Base-by-base conservation (phyloP, 2,888 invertebrate genomes). In the Macaria notata region DNA sequence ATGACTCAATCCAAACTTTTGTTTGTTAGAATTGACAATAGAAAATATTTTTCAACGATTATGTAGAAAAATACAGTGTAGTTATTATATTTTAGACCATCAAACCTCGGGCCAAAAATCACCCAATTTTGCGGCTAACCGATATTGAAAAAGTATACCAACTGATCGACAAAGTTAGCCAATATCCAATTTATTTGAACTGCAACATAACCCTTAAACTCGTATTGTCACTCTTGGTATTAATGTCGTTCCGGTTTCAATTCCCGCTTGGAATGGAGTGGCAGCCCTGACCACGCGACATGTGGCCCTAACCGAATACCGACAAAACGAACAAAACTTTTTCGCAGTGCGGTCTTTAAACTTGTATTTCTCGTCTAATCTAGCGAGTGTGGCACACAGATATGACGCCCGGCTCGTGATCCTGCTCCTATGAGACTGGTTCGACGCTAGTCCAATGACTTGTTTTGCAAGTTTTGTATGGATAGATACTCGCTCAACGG, bases 331-430 rank as follows among this genome's bases (percentile, higher is more conserved):
- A 73, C 72, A 81, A 83, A 88, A 86, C 73, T 86, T 86, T 87
- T 84, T 85, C 86, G 83, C 86, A 84, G 78, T 87, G 86, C 88
- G 81, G 84, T 83, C 81, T 82, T 82, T 83, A 81, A 84, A 83
- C 81, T 81, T 77, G 75, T 72, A 59, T 76, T 81, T 81, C 80
- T 78, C 73, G 70, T 70, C 66, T 76, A 76, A 80, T 81, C 75
- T 70, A 77, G 73, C 70, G 19, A 19, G 19, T 19, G 19, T 19
- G 19, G 19, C 19, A 19, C 19, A 19, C 19, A 19, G n/a, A n/a
- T n/a, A n/a, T n/a, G n/a, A n/a, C n/a, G n/a, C n/a, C n/a, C 19
- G 19, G 19, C 19, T 19, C 19, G 19, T 19, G 19, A 19, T 19
- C 19, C 19, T 19, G 19, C n/a, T n/a, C n/a, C n/a, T n/a, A 19